Evolutionary conservation across 2,888 invertebrate genomes (phyloP).

Genomic region (Artemia sinica): DNA sequence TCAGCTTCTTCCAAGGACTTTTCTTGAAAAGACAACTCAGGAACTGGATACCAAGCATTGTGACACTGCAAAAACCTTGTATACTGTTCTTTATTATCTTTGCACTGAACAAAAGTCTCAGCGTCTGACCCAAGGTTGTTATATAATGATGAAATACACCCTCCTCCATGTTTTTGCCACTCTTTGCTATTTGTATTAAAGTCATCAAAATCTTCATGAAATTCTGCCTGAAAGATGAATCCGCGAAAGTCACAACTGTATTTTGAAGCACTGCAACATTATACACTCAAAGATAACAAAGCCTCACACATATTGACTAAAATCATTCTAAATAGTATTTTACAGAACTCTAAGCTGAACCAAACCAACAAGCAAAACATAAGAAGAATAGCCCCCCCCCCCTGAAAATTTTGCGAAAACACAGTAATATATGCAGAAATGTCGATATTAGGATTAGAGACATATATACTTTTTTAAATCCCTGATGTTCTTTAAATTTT

Average conservation of each 20-base stretch:
- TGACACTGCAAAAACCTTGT: not conserved
- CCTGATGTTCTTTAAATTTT: no score
- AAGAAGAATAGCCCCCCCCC: no score
- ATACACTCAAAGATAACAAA: no score
- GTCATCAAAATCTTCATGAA: slow-evolving; percentile 9
- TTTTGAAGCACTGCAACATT: no score
- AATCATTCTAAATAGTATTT: no score
- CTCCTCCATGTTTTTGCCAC: not conserved
- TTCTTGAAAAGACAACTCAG: not conserved
- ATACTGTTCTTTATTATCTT: slow-evolving; percentile 4
- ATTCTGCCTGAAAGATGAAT: slow-evolving; percentile 2
- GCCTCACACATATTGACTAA: no score
- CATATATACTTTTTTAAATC: no score
- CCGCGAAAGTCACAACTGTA: not conserved
- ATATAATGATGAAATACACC: not conserved
- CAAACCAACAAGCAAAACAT: no score
- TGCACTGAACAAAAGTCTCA: not conserved
- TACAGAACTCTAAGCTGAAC: no score
- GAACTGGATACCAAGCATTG: not conserved
- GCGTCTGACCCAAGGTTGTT: not conserved
- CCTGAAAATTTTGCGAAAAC: no score
- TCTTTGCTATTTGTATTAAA: not conserved
- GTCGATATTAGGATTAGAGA: no score
- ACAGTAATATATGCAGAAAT: no score
- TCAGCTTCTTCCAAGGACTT: slow-evolving; percentile 12